Conservation (phyloP, 2,888 invertebrate genomes). For the Eutolmus rufibarbis region DNA sequence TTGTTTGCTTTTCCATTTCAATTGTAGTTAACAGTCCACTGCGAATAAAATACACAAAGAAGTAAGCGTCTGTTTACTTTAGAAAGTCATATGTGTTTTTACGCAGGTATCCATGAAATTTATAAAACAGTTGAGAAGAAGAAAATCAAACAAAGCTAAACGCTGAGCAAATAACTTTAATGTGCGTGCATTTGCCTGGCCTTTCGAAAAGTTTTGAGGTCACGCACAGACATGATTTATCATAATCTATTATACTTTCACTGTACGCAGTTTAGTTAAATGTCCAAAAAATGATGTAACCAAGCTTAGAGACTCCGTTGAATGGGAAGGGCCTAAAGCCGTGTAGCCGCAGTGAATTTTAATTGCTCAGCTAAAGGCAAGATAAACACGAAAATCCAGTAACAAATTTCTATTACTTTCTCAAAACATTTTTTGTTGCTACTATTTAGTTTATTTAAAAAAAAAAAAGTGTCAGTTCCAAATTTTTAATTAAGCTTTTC, state of each 20-base stretch:
- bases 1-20: not conserved
- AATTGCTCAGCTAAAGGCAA: not conserved
- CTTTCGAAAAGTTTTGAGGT: not conserved
- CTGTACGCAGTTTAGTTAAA: not conserved
- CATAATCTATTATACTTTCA: not conserved
- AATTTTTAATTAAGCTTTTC: too few relatives aligned
- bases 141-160: not conserved
- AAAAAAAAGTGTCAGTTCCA: not conserved
- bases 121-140: not conserved
- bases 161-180: not conserved
- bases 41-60: not conserved
- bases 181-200: not conserved
- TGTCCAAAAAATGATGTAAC: not conserved
- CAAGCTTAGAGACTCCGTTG: not conserved
- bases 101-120: not conserved
- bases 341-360: not conserved
- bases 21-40: not conserved
- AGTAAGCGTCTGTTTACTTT: not conserved
- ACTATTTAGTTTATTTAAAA: not conserved
- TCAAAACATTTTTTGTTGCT: not conserved
- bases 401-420: not conserved
- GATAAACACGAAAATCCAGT: not conserved
- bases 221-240: not conserved
- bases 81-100: not conserved
- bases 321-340: not conserved